A percentile compares a stretch with the other conserved stretches of the same genome.
Evolutionary conservation across 2,113 vertebrate species (phyloP).

Genomic region (Scytalopus superciliaris): DNA sequence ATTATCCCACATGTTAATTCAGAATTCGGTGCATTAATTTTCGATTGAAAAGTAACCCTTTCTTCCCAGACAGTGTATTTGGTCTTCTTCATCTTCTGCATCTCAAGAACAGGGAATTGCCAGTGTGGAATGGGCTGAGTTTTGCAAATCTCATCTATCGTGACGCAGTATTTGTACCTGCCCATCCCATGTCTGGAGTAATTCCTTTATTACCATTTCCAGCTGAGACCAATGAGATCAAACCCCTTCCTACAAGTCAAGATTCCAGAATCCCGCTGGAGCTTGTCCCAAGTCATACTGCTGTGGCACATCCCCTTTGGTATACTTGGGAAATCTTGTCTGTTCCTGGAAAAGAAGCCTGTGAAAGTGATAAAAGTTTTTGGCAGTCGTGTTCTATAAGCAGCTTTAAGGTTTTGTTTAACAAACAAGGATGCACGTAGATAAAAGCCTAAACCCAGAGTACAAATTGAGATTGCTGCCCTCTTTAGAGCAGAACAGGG

Average conservation of each 20-base stretch:
- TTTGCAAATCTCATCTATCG: neutral
- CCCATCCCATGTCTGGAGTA: fast-evolving
- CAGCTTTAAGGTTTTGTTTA: conserved; percentile 11
- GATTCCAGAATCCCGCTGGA: neutral
- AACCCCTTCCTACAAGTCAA: neutral
- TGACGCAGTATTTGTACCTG: neutral
- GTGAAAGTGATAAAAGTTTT: neutral
- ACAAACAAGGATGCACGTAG: neutral
- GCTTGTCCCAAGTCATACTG: neutral
- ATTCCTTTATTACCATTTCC: neutral
- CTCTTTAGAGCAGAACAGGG: neutral
- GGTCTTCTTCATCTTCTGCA: neutral
- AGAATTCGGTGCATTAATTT: conserved; percentile 40
- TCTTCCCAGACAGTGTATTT: conserved; percentile 19
- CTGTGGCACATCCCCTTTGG: neutral
- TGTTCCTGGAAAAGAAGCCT: neutral
- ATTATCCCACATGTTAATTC: conserved; percentile 79
- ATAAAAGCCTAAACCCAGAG: neutral
- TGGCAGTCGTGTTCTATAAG: neutral
- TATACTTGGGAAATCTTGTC: neutral
- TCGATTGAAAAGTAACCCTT: conserved; percentile 60
- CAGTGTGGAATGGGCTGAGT: neutral
- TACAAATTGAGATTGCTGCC: neutral
- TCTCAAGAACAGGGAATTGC: neutral
- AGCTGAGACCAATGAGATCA: neutral